phyloP scores from a whole-genome alignment of 2,797 vertebrate species.

The Momotus momota region DNA sequence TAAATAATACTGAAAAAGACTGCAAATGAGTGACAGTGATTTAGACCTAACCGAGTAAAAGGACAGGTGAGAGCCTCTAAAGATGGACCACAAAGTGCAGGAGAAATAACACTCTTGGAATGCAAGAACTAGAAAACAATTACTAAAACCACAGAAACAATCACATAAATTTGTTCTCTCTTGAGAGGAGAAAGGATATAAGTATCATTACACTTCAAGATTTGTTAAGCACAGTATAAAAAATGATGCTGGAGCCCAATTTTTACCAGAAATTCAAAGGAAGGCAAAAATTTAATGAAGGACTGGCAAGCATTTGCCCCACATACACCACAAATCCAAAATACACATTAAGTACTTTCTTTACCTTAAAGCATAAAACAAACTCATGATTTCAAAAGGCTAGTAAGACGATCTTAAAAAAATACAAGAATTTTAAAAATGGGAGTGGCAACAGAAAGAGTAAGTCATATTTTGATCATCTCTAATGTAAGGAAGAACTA shows the following conservation, averaged over 20 bases:
- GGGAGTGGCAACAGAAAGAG: not conserved
- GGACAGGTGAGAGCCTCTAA: not conserved
- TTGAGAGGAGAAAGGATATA: not conserved
- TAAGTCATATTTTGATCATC: not conserved
- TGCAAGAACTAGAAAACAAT: not conserved
- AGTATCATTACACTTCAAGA: not conserved
- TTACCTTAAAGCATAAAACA: not conserved
- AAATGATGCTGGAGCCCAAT: fast-evolving
- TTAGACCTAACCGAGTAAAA: not conserved
- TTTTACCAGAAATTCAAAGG: not conserved
- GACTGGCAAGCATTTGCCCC: not conserved
- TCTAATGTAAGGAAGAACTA: not conserved
- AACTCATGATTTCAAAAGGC: not conserved
- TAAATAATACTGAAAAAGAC: not conserved
- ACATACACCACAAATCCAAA: not conserved
- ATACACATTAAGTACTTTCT: not conserved
- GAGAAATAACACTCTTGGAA: not conserved
- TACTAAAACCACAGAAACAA: not conserved
- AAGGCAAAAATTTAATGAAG: not conserved
- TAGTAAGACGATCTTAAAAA: not conserved
- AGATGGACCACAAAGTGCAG: not conserved
- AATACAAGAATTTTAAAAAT: not conserved
- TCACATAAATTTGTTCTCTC: not conserved
- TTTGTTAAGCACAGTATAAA: not conserved
- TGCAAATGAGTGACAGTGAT: not conserved